Conservation (phyloP, 2,113 vertebrate genomes). For the Catagonus wagneri region DNA sequence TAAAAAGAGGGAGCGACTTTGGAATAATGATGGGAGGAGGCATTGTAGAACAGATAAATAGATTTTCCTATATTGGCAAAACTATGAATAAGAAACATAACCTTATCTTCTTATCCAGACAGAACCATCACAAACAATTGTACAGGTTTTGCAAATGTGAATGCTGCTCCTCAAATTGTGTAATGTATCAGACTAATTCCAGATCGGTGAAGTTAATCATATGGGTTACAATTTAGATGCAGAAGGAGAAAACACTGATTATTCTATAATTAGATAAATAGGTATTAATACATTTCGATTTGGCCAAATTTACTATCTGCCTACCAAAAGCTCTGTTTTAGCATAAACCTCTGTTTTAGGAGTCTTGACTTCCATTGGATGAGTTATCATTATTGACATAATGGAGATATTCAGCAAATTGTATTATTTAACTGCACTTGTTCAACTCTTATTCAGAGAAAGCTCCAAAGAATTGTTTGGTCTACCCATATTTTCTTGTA, state of each 20-base stretch:
- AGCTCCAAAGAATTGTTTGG: not conserved
- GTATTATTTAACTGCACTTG: not conserved
- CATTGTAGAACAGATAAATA: not conserved
- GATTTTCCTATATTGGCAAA: not conserved
- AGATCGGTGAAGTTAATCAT: not conserved
- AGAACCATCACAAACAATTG: not conserved
- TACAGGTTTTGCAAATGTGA: not conserved
- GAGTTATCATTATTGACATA: not conserved
- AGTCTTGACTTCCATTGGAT: not conserved
- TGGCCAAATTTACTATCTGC: not conserved
- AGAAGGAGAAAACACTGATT: not conserved
- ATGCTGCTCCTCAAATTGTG: not conserved
- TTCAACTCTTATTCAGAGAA: not conserved
- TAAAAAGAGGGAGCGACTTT: not conserved
- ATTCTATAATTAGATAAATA: not conserved
- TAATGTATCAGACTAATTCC: not conserved
- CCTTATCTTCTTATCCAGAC: not conserved
- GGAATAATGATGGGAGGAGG: not conserved
- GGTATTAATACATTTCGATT: not conserved
- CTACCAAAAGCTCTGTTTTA: not conserved
- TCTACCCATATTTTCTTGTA: not conserved
- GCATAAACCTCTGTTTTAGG: not conserved
- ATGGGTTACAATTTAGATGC: not conserved
- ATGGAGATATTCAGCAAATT: not conserved
- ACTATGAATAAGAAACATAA: not conserved